Percentiles rank a stretch among this genome's conserved stretches.
Evolutionary conservation across 2,113 vertebrate species (phyloP).

Genomic region (Lampris incognitus): DNA sequence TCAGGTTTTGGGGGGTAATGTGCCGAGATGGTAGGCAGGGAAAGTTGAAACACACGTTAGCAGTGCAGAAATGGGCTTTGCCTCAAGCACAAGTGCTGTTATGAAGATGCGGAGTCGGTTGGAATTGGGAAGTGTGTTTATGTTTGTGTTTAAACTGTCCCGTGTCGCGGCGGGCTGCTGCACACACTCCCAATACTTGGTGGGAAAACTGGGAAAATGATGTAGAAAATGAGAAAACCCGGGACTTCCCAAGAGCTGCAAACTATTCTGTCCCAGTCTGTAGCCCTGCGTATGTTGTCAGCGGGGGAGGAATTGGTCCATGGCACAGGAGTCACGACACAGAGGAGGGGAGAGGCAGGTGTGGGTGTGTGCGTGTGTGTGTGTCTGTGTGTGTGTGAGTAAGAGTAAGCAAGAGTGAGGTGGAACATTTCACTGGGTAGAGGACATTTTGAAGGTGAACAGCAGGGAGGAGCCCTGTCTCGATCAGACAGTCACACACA

Average conservation of each 20-base stretch:
- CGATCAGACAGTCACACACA: slow-evolving; percentile 5
- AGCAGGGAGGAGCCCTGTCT: slow-evolving; percentile 16
- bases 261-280: no score
- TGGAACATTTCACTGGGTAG: slow-evolving; percentile 2
- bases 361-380: slow-evolving; percentile 5
- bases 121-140: no score
- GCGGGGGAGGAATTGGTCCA: slow-evolving; percentile 24
- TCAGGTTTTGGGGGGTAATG: no score
- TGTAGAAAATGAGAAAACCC: background rate
- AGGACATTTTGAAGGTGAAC: slow-evolving; percentile 66
- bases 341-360: background rate
- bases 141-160: no score
- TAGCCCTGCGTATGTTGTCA: background rate
- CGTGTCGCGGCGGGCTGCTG: no score
- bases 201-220: background rate
- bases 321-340: slow-evolving; percentile 43
- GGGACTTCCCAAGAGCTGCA: no score
- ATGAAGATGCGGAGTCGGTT: no score
- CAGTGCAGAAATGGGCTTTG: no score
- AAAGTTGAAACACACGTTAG: no score
- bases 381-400: slow-evolving; percentile 10
- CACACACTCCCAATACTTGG: no score
- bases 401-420: background rate
- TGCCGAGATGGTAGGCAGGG: no score
- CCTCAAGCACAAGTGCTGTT: no score